phyloP scores from a whole-genome alignment of 2,797 vertebrate species.

The Gorsachius magnificus region DNA sequence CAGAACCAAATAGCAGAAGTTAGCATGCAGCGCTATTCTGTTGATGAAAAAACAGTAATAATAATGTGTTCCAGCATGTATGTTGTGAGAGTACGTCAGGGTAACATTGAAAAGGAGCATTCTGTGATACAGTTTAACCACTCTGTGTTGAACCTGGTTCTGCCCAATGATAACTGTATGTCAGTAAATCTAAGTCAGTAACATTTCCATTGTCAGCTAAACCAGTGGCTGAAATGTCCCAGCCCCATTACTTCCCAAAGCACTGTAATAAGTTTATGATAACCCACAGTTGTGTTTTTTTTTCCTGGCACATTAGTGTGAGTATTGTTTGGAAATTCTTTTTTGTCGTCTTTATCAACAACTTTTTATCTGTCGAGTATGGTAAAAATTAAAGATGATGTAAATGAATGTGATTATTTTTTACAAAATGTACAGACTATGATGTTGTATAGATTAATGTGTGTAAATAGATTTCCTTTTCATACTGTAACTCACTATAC shows the following conservation, averaged over 20 bases:
- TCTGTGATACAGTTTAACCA: background rate
- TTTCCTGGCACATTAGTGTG: background rate
- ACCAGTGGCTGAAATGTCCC: background rate
- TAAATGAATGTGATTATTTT: slow-evolving; percentile 65
- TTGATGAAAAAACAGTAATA: background rate
- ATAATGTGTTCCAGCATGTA: background rate
- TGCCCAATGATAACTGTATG: background rate
- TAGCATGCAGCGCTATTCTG: background rate
- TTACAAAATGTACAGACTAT: slow-evolving; percentile 59
- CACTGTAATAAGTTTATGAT: background rate
- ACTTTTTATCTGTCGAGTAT: slow-evolving; percentile 7
- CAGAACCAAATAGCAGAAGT: background rate
- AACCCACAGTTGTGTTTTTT: background rate
- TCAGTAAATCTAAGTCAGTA: background rate
- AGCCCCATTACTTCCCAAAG: background rate
- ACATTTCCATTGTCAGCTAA: background rate
- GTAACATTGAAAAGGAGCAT: background rate
- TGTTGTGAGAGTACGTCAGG: background rate
- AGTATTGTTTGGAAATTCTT: background rate
- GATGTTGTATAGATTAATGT: slow-evolving; percentile 49
- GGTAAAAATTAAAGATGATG: slow-evolving; percentile 18
- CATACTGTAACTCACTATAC: slow-evolving; percentile 21
- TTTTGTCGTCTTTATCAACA: background rate
- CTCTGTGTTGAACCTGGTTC: background rate
- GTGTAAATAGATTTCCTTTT: slow-evolving; percentile 56